Percentiles rank a stretch among this genome's conserved stretches.
Evolutionary conservation across 23 tunicate species (phyloP).

Genomic region (Aplidium turbinatum): DNA sequence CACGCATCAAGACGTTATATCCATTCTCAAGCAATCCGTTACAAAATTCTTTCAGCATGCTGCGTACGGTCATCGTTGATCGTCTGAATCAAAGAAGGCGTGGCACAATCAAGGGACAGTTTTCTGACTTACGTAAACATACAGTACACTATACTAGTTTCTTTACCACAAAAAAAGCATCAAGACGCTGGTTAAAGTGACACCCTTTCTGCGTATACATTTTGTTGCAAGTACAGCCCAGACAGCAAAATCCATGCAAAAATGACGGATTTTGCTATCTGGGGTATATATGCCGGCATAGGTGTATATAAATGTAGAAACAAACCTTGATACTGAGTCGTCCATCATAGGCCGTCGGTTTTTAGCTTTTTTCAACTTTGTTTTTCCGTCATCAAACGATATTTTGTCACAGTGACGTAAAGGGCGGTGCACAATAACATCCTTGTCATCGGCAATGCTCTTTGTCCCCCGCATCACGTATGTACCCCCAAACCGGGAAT

Average conservation of each 20-base stretch:
- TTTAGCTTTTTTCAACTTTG: slow-evolving; percentile 65
- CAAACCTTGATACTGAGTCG: slow-evolving; percentile 41
- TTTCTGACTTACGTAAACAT: no score
- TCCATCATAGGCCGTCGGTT: slow-evolving; percentile 79
- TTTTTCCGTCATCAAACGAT: slow-evolving; percentile 84
- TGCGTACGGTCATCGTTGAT: slow-evolving; percentile 50
- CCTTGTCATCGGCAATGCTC: slow-evolving; percentile 66
- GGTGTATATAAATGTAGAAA: no score
- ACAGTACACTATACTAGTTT: no score
- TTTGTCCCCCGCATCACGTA: slow-evolving; percentile 73
- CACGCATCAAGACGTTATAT: slow-evolving; percentile 69
- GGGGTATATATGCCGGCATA: no score
- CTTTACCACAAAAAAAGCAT: no score
- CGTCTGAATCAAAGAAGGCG: no score
- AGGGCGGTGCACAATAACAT: slow-evolving; percentile 65
- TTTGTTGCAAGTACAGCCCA: no score
- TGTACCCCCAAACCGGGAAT: slow-evolving; percentile 95
- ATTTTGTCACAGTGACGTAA: slow-evolving; percentile 54
- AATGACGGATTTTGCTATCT: no score
- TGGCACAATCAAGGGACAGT: no score
- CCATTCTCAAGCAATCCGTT: slow-evolving; percentile 56
- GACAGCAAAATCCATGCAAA: no score
- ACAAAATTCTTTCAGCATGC: slow-evolving; percentile 73
- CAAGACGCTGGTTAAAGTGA: no score
- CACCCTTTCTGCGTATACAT: no score